Evolutionary conservation across 2,888 invertebrate genomes (phyloP).

Genomic region (Mythimna lalbum): DNA sequence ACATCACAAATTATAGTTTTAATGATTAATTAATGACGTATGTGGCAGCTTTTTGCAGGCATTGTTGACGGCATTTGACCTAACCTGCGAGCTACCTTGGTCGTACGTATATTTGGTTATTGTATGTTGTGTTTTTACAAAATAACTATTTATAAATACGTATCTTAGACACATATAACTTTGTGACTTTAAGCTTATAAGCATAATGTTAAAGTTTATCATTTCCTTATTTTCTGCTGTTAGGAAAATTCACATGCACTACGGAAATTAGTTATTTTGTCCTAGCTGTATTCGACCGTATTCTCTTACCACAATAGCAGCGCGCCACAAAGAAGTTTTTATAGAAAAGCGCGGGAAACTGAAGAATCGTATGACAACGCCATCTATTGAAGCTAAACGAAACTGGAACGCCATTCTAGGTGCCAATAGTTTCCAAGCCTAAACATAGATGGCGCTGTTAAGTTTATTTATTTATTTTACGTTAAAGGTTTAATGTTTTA

Average conservation of each 20-base stretch:
- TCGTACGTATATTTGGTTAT: no score
- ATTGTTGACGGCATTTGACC: slow-evolving; percentile 4
- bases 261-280: background rate
- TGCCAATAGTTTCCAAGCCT: background rate
- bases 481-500: background rate
- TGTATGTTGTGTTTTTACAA: background rate
- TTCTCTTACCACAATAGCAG: background rate
- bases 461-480: background rate
- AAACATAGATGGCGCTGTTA: slow-evolving; percentile 45
- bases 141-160: background rate
- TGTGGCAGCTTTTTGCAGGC: background rate
- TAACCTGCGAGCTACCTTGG: slow-evolving; percentile 12
- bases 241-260: background rate
- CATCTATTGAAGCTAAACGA: slow-evolving; percentile 29
- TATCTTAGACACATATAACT: background rate
- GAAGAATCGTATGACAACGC: slow-evolving; percentile 15
- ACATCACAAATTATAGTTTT: background rate
- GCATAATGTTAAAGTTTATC: background rate
- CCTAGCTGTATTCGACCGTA: background rate
- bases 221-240: background rate
- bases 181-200: background rate
- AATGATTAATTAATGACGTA: background rate
- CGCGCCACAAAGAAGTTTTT: background rate
- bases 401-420: background rate
- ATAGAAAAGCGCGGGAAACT: slow-evolving; percentile 20